Base-by-base conservation (phyloP, 2,797 vertebrate species). In the Trichosurus vulpecula region DNA sequence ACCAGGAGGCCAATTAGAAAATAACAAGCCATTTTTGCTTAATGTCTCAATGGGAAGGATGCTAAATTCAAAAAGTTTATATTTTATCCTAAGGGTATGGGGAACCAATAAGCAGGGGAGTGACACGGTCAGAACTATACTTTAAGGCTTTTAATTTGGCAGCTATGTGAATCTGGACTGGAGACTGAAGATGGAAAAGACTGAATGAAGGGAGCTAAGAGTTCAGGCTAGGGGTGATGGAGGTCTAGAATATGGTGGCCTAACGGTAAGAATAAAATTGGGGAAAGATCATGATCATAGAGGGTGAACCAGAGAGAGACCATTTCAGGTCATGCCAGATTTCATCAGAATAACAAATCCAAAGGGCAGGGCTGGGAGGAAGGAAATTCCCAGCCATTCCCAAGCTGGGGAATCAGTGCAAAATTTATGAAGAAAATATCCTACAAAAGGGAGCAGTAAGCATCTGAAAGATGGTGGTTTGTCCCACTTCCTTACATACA, bases 1-100 rank as follows among this genome's bases (percentile, higher is more conserved):
- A 56, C 52, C 92, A 91, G 56, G 31, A 89, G n/a, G n/a, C 96
- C 56, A 91, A 5, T 56, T 91, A 61, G 14, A 52, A n/a, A 94
- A 52, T 89, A 58, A 81, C 27, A 22, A 66, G 22, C 74, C 11
- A 31, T 57, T 31, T 16, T 53, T 53, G 61, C 89, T 47, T 96
- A 19, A n/a, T 74, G 35, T 74, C n/a, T 74, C 61, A 74, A 74
- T 41, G n/a, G 61, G n/a, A 74, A 74, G 35, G 35, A 74, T 6
- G 1, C 35, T 74, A 8, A 74, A 74, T 55, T 74, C 1, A 74
- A 74, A 41, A n/a, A 14, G 13, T 66, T 66, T 74, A 74, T 74
- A 41, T 74, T 74, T 41, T 74, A 74, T 66, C 13, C 14, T 66
- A 66, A 74, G 35, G 61, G 35, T 8, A 19, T 66, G 35, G 61